Conservation (phyloP, 1,140 invertebrate species). For the Philotrypesis tridentata region DNA sequence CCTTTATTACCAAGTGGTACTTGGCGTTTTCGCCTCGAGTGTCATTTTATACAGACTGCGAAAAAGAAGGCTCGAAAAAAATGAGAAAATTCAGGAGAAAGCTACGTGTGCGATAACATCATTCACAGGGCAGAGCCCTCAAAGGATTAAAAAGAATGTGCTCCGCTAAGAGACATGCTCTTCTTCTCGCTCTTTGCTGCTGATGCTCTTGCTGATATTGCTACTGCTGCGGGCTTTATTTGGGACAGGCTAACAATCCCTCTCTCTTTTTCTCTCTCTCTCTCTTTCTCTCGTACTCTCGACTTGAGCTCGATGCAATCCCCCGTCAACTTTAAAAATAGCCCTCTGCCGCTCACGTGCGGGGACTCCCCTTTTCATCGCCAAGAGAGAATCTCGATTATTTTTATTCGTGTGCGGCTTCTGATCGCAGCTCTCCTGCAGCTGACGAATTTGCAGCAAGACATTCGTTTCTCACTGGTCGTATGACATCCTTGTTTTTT, state of each 20-base stretch:
- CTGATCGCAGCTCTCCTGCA: neutral
- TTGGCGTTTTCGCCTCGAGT: too few species aligned
- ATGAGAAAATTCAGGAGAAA: neutral
- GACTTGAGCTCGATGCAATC: neutral
- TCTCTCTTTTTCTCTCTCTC: neutral
- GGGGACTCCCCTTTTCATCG: neutral
- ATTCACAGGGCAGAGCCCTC: neutral
- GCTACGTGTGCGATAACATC: neutral
- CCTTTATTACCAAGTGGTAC: too few species aligned
- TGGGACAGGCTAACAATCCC: constrained; percentile 21
- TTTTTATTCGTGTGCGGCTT: neutral
- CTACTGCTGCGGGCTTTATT: neutral
- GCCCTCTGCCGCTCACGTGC: neutral
- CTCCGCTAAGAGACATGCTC: neutral
- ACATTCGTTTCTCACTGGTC: too few species aligned
- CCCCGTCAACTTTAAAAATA: constrained; percentile 41
- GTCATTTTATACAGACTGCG: neutral
- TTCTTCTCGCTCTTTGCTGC: constrained; percentile 4
- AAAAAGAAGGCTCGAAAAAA: neutral
- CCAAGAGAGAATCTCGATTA: neutral
- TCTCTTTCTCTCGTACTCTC: neutral
- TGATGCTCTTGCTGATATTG: too few species aligned
- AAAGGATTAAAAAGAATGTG: constrained; percentile 24
- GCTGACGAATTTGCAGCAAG: too few species aligned
- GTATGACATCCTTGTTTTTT: too few species aligned